Evolutionary conservation across 2,888 invertebrate genomes (phyloP).

Genomic region (Brenthis daphne): DNA sequence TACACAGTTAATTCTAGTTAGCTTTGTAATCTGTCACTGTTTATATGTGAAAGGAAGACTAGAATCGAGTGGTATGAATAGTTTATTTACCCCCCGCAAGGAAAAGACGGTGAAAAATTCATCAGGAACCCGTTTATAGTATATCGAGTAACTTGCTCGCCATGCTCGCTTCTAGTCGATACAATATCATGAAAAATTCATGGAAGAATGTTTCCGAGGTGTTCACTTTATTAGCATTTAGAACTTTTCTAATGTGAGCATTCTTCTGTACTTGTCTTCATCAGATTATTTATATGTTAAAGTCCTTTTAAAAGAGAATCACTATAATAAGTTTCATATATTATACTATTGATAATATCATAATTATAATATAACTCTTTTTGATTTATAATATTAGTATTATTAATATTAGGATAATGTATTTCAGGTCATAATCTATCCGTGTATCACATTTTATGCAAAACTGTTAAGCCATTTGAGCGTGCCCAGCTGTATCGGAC

Average conservation of each 20-base stretch:
- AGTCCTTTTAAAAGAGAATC: constrained; percentile 10
- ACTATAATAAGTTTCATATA: too few species aligned
- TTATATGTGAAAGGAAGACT: neutral
- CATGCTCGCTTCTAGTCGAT: constrained; percentile 38
- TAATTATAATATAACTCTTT: too few species aligned
- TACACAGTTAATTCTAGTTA: too few species aligned
- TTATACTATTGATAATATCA: too few species aligned
- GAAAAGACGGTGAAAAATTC: neutral
- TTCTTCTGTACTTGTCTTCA: constrained; percentile 26
- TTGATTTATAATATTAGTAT: too few species aligned
- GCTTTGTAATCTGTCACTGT: too few species aligned
- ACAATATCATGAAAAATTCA: constrained; percentile 43
- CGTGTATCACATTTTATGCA: too few species aligned
- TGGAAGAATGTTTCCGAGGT: constrained; percentile 34
- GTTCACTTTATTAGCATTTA: constrained; percentile 41
- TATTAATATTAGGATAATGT: too few species aligned
- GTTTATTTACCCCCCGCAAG: neutral
- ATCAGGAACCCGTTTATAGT: constrained; percentile 20
- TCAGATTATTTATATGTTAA: constrained; percentile 12
- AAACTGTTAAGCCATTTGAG: too few species aligned
- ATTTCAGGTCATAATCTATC: too few species aligned
- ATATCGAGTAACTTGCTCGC: constrained; percentile 11
- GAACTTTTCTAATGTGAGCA: constrained; percentile 36
- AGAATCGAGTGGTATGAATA: neutral
- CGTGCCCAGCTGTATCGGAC: too few species aligned